These are phyloP conservation scores for Acleris laterana DNA, from an alignment of 2,888 invertebrate species.

Conservation along the genomic window DNA sequence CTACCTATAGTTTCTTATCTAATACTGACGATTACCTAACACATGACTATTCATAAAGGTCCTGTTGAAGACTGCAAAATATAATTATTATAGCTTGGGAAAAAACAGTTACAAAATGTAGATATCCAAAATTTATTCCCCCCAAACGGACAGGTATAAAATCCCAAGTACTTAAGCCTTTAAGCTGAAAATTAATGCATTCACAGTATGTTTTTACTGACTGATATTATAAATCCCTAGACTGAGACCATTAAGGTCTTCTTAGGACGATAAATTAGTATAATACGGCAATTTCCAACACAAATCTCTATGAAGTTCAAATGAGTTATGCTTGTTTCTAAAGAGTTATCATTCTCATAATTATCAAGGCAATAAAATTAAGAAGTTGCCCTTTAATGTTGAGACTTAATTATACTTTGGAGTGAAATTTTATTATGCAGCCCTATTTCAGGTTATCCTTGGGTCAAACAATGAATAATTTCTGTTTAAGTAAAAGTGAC, in stretches of 20 bases:
- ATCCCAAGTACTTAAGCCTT: slow-evolving; percentile 25
- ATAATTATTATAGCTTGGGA: too few species aligned
- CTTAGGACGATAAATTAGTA: slow-evolving; percentile 81
- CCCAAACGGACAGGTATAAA: slow-evolving; percentile 21
- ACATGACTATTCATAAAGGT: too few species aligned
- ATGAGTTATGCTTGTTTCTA: slow-evolving; percentile 78
- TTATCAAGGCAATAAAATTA: slow-evolving; percentile 77
- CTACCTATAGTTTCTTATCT: too few species aligned
- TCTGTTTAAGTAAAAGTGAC: not conserved
- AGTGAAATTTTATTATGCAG: slow-evolving; percentile 46
- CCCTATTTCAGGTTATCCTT: not conserved
- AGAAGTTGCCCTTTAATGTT: slow-evolving; percentile 60
- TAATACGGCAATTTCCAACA: slow-evolving; percentile 79
- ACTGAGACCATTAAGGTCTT: slow-evolving; percentile 71
- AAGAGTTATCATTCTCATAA: slow-evolving; percentile 75
- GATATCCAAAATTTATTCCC: slow-evolving; percentile 7
- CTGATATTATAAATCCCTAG: slow-evolving; percentile 63
- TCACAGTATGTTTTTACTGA: slow-evolving; percentile 46
- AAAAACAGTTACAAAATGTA: not conserved
- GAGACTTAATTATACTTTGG: slow-evolving; percentile 61
- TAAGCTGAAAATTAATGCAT: slow-evolving; percentile 39
- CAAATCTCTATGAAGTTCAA: slow-evolving; percentile 73
- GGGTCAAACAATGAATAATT: not conserved
- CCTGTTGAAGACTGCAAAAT: too few species aligned
- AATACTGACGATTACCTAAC: too few species aligned